Evolutionary conservation across 1,140 invertebrate species (phyloP).

Genomic region (Pseudomyrmex flavicornis): DNA sequence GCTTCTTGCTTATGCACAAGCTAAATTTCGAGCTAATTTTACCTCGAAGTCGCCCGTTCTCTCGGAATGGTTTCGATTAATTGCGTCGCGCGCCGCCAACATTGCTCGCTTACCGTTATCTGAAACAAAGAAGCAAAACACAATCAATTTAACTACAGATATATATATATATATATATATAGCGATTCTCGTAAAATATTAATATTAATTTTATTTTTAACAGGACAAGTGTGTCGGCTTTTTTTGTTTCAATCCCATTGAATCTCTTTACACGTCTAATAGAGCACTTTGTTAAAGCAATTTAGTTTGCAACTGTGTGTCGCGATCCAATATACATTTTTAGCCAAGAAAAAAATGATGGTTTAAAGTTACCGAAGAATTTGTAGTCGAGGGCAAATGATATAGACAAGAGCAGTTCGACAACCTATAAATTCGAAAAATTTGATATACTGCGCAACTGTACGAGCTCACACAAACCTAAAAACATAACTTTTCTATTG

Average conservation of each 20-base stretch:
- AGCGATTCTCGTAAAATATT: neutral
- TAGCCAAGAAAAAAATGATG: neutral
- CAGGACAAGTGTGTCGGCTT: no score
- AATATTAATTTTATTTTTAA: neutral
- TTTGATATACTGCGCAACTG: conserved; percentile 6
- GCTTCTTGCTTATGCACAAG: conserved; percentile 44
- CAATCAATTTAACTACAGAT: neutral
- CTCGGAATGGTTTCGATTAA: conserved; percentile 42
- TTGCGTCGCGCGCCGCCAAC: conserved; percentile 22
- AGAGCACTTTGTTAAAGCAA: no score
- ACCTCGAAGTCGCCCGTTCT: conserved; percentile 30
- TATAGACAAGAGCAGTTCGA: neutral
- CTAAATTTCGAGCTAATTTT: conserved; percentile 51
- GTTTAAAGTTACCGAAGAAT: neutral
- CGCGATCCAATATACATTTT: neutral
- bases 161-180: no score
- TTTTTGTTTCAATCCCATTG: no score
- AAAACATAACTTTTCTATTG: neutral
- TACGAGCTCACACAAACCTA: neutral
- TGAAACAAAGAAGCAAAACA: conserved; percentile 55
- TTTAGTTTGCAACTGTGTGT: no score
- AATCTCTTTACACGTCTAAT: no score
- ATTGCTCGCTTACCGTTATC: conserved; percentile 54
- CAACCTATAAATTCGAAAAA: neutral
- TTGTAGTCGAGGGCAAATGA: neutral